Base-by-base conservation (phyloP, 2,888 invertebrate species). In the Craniophora ligustri region DNA sequence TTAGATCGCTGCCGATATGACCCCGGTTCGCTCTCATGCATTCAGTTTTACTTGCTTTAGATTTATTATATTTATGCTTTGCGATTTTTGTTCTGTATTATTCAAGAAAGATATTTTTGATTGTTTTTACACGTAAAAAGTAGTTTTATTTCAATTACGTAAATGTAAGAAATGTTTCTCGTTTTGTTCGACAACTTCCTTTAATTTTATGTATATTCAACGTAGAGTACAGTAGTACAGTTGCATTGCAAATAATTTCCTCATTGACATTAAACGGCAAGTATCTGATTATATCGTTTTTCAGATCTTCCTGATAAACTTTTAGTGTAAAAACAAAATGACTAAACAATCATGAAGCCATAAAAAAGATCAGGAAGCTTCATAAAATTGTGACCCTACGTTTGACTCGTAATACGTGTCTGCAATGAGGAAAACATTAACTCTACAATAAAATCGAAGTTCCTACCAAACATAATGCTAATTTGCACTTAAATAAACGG, bases 341-440 rank as follows among this genome's bases (percentile, higher is more conserved):
- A 42, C 28, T 30, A 57, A 73, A 57, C 39, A 35, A 61, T 56
- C 30, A 53, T 41, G 21, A 23, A 14, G 23, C 34, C 18, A 14
- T 50, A 54, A 48, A 59, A 63, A 51, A 44, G 41, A 53, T 57
- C 56, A 61, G 60, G 60, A 70, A 75, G 67, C 66, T 59, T 55
- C 56, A 67, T 67, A 67, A 67, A 67, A 76, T 51, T 54, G 68
- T 69, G 75, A 72, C 66, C 71, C 72, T 74, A 69, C 50, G 49
- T 72, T 67, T 66, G 51, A 70, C 71, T 76, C 54, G 40, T 66
- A 63, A 64, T 67, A 76, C 78, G 74, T 77, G 73, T 76, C 73
- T 72, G 59, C 58, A 72, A 80, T 80, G 75, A 78, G 77, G 79
- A 79, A 81, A 72, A 59, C 67, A 58, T 64, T 57, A 55, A 36